A percentile compares a stretch with the other conserved stretches of the same genome.
Evolutionary conservation across 2,797 vertebrate species (phyloP).

Genomic region (Enteromius thamalakanensis): DNA sequence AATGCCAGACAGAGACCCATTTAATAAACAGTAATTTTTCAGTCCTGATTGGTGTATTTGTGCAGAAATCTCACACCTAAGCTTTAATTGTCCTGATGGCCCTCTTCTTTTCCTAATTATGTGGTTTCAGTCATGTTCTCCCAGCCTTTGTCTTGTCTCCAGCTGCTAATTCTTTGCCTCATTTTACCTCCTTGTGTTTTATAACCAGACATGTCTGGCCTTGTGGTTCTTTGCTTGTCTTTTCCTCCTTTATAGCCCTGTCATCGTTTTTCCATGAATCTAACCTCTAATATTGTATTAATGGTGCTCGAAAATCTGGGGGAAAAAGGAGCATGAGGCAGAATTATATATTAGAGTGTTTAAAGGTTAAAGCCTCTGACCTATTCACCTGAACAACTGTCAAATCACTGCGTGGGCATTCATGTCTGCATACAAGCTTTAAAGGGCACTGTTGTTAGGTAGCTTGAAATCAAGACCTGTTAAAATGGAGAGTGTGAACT

Average conservation of each 20-base stretch:
- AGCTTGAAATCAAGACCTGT: conserved; percentile 28
- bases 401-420: conserved; percentile 36
- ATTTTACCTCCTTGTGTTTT: background rate
- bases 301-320: background rate
- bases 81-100: background rate
- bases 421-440: conserved; percentile 41
- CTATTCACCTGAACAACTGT: conserved; percentile 44
- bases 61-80: background rate
- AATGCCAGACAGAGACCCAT: background rate
- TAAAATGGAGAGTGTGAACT: conserved; percentile 13
- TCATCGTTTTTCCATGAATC: background rate
- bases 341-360: conserved; percentile 24
- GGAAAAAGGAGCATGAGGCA: background rate
- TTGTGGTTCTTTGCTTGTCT: background rate
- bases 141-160: background rate
- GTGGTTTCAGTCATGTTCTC: background rate
- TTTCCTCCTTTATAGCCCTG: background rate
- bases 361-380: conserved; percentile 35
- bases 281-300: background rate
- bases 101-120: background rate
- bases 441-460: conserved; percentile 52
- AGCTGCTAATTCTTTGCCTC: background rate
- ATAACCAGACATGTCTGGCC: background rate
- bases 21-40: background rate
- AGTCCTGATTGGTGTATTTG: background rate